Percentiles rank a stretch among this genome's conserved stretches.
phyloP scores from a whole-genome alignment of 2,888 invertebrate species.

The Apoderus coryli region DNA sequence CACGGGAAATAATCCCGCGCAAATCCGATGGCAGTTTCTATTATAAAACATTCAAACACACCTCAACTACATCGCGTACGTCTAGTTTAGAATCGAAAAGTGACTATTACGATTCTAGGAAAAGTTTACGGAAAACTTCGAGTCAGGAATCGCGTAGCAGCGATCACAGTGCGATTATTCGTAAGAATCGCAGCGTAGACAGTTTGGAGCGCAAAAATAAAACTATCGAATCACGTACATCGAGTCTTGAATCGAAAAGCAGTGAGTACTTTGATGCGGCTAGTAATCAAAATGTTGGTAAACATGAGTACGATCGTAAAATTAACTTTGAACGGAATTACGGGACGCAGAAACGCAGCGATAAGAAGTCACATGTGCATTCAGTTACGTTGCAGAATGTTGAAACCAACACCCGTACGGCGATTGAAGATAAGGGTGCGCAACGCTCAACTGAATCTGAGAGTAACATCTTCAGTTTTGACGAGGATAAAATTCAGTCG shows the following conservation, averaged over 20 bases:
- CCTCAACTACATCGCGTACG: slow-evolving; percentile 49
- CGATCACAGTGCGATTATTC: slow-evolving; percentile 27
- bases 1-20: slow-evolving; percentile 54
- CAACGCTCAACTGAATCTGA: slow-evolving; percentile 54
- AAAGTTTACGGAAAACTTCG: slow-evolving; percentile 41
- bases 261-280: slow-evolving; percentile 45
- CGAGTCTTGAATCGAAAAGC: slow-evolving; percentile 49
- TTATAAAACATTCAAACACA: slow-evolving; percentile 50
- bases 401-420: slow-evolving; percentile 43
- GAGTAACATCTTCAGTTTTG: slow-evolving; percentile 59
- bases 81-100: slow-evolving; percentile 49
- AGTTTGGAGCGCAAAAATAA: slow-evolving; percentile 22
- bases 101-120: slow-evolving; percentile 52
- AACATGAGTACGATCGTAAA: slow-evolving; percentile 29
- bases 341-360: slow-evolving; percentile 25
- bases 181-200: slow-evolving; percentile 24
- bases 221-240: slow-evolving; percentile 45
- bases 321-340: slow-evolving; percentile 33
- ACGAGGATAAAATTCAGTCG: slow-evolving; percentile 60
- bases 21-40: slow-evolving; percentile 62
- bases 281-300: slow-evolving; percentile 20
- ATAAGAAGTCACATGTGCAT: slow-evolving; percentile 39
- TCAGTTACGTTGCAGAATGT: slow-evolving; percentile 57
- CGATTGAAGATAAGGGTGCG: slow-evolving; percentile 38
- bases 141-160: slow-evolving; percentile 52